A percentile compares a stretch with the other conserved stretches of the same genome.
Evolutionary conservation across 2,113 vertebrate genomes (phyloP).

Genomic region (Arizona elegans): DNA sequence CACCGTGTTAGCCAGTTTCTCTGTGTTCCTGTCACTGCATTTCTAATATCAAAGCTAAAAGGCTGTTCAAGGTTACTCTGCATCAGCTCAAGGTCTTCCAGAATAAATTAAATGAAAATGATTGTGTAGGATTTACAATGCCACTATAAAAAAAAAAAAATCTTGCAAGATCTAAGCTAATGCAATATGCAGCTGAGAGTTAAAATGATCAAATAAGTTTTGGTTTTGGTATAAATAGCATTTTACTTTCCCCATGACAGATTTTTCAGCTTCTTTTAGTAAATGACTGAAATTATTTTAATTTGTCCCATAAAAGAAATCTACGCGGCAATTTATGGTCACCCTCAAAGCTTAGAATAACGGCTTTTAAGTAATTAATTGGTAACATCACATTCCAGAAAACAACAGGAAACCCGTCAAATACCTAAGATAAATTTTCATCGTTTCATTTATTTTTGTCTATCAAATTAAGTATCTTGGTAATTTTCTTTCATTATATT

Average conservation of each 20-base stretch:
- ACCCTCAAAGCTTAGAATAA: slow-evolving; percentile 7
- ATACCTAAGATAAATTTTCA: background rate
- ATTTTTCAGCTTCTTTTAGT: background rate
- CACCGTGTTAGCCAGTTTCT: background rate
- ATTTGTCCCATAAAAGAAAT: background rate
- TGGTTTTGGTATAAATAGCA: background rate
- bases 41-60: slow-evolving; percentile 14
- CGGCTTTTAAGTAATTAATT: background rate
- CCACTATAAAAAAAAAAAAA: background rate
- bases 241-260: background rate
- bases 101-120: slow-evolving; percentile 18
- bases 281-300: background rate
- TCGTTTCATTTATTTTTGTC: background rate
- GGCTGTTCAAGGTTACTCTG: background rate
- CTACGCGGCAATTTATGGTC: background rate
- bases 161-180: background rate
- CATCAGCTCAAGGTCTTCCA: background rate
- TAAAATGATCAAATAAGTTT: background rate
- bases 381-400: background rate
- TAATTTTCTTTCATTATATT: slow-evolving; percentile 9
- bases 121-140: slow-evolving; percentile 1
- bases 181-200: background rate
- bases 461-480: background rate
- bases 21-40: background rate
- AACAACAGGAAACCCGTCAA: background rate